Evolutionary conservation across 2,888 invertebrate genomes (phyloP).

Genomic region (Onthophagus sagittarius): DNA sequence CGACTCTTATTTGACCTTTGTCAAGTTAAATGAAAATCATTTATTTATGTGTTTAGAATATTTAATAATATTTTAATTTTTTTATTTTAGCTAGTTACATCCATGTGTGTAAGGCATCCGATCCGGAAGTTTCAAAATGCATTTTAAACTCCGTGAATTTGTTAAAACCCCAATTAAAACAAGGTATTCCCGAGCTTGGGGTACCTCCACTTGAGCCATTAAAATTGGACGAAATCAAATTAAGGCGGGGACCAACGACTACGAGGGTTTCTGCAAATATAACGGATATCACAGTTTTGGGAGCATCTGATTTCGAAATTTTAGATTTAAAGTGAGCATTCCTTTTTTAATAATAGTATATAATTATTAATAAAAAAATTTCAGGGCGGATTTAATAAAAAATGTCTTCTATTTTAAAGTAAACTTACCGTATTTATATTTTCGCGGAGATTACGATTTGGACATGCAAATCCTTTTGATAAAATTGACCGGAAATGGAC

Average conservation of each 20-base stretch:
- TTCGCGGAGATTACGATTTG: slow-evolving; percentile 66
- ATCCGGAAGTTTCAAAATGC: slow-evolving; percentile 52
- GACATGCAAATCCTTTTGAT: slow-evolving; percentile 63
- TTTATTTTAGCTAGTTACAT: slow-evolving; percentile 54
- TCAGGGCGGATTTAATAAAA: slow-evolving; percentile 58
- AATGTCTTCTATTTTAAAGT: slow-evolving; percentile 62
- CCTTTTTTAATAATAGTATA: slow-evolving; percentile 22
- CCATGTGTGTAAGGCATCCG: slow-evolving; percentile 52
- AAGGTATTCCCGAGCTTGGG: slow-evolving; percentile 65
- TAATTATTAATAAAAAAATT: background rate
- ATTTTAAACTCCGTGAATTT: slow-evolving; percentile 50
- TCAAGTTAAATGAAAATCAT: background rate
- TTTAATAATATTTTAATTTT: background rate
- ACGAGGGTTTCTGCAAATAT: slow-evolving; percentile 55
- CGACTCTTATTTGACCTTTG: background rate
- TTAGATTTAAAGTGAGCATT: slow-evolving; percentile 58
- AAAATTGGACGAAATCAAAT: slow-evolving; percentile 57
- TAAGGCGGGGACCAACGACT: slow-evolving; percentile 55
- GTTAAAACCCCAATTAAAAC: slow-evolving; percentile 50
- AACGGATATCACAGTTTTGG: slow-evolving; percentile 58
- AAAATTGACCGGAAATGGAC: slow-evolving; percentile 61
- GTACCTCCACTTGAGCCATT: slow-evolving; percentile 66
- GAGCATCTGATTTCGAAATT: slow-evolving; percentile 59
- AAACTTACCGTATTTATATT: slow-evolving; percentile 56
- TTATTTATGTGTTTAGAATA: background rate